Evolutionary conservation across 1,140 invertebrate species (phyloP), one percentile per base, ranked within the genome.

Genomic region (Medauroidea extradentata): DNA sequence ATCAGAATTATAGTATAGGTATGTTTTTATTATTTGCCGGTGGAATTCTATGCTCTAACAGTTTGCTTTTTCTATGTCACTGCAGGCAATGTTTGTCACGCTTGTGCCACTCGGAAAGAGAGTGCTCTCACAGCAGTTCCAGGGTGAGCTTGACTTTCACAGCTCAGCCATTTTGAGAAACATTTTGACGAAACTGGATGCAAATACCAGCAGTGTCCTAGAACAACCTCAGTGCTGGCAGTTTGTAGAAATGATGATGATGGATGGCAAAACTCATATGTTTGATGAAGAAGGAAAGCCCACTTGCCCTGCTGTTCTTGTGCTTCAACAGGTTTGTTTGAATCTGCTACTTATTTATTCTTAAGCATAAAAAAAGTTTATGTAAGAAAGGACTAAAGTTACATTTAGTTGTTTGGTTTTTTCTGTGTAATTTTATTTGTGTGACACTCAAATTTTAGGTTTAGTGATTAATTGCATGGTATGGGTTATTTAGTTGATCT

Each of bases 311-410:
- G 19, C 53, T 2, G 23, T 55, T 23, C 9, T 55, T 9, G 41
- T 41, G 18, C 42, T 55, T 24, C 29, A 46, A 18, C 41, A 55
- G 53, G 53, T 55, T 16, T 9, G 53, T 19, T 53, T 39, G n/a
- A n/a, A n/a, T n/a, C n/a, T n/a, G n/a, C n/a, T n/a, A n/a, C n/a
- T n/a, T n/a, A n/a, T n/a, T n/a, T n/a, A n/a, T n/a, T n/a, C n/a
- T n/a, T n/a, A n/a, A n/a, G n/a, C n/a, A n/a, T n/a, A n/a, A n/a
- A n/a, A n/a, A n/a, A n/a, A n/a, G n/a, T n/a, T n/a, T n/a, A n/a
- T n/a, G n/a, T n/a, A n/a, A n/a, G n/a, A n/a, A n/a, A n/a, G n/a
- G n/a, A n/a, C n/a, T n/a, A n/a, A n/a, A n/a, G n/a, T n/a, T n/a
- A n/a, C n/a, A n/a, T n/a, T n/a, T n/a, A n/a, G n/a, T n/a, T n/a